Conservation (phyloP, 2,888 invertebrate species). For the Caenorhabditis japonica region DNA sequence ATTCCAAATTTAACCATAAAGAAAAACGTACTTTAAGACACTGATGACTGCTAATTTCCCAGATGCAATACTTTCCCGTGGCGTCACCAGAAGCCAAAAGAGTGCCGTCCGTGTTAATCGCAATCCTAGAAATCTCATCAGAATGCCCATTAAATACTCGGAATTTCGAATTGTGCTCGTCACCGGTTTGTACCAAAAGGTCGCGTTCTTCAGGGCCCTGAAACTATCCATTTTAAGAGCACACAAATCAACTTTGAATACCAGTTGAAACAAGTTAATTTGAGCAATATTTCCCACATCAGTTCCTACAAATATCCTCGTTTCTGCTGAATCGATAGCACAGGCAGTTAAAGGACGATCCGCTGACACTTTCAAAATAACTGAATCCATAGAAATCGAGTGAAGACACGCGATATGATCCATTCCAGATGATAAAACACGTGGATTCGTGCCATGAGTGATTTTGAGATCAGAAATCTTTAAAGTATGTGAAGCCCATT, state of each 20-base stretch:
- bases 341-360: constrained; percentile 69
- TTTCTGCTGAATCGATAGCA: constrained; percentile 67
- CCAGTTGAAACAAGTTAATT: constrained; percentile 58
- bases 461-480: constrained; percentile 62
- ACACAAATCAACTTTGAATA: too few relatives aligned
- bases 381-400: constrained; percentile 61
- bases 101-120: constrained; percentile 66
- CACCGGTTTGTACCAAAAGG: constrained; percentile 53
- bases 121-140: constrained; percentile 51
- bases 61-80: constrained; percentile 66
- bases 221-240: background rate
- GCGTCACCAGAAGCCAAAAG: constrained; percentile 69
- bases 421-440: constrained; percentile 62
- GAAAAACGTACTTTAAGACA: constrained; percentile 56
- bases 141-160: constrained; percentile 59
- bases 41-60: constrained; percentile 71
- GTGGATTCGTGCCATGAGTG: constrained; percentile 56
- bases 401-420: constrained; percentile 66
- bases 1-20: too few relatives aligned
- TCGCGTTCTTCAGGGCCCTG: constrained; percentile 47
- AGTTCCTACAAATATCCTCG: constrained; percentile 66
- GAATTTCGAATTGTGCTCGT: constrained; percentile 55
- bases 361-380: constrained; percentile 60
- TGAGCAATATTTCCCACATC: constrained; percentile 67
- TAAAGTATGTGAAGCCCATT: constrained; percentile 66